Evolutionary conservation across 2,113 vertebrate genomes (phyloP).

Genomic region (Thermophis baileyi): DNA sequence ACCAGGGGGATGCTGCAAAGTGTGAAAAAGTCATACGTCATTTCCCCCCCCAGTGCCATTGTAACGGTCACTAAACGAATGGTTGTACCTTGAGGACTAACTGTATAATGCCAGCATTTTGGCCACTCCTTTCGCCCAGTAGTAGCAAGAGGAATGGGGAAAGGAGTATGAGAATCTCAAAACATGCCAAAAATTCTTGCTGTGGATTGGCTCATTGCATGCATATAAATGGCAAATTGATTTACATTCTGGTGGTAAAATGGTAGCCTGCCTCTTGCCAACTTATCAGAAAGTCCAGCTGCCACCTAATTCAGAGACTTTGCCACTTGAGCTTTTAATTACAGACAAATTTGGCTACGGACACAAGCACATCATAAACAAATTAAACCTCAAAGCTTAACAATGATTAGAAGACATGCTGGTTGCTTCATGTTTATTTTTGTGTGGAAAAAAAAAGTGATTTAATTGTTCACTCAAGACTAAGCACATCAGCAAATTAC

Average conservation of each 20-base stretch:
- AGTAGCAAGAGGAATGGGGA: neutral
- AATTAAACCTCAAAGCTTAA: neutral
- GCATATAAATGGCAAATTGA: neutral
- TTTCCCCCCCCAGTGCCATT: neutral
- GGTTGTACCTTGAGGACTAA: neutral
- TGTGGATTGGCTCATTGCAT: neutral
- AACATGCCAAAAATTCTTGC: accelerated
- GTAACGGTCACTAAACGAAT: neutral
- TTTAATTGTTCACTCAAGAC: slow-evolving; percentile 19
- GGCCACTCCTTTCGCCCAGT: neutral
- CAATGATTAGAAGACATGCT: slow-evolving; percentile 30
- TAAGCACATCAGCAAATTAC: slow-evolving; percentile 39
- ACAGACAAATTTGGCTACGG: neutral
- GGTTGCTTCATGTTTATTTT: slow-evolving; percentile 40
- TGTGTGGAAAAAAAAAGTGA: neutral
- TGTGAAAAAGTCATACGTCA: neutral
- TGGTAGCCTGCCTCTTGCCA: neutral
- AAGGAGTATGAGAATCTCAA: neutral
- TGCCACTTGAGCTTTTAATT: neutral
- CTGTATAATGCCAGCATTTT: neutral
- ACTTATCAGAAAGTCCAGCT: neutral
- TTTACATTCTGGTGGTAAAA: accelerated
- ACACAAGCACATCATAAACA: slow-evolving; percentile 1
- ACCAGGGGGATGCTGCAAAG: neutral
- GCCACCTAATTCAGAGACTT: neutral